Evolutionary conservation across 2,797 vertebrate species (phyloP), one percentile per base, ranked within the genome.

Genomic region (Nyctibius grandis): DNA sequence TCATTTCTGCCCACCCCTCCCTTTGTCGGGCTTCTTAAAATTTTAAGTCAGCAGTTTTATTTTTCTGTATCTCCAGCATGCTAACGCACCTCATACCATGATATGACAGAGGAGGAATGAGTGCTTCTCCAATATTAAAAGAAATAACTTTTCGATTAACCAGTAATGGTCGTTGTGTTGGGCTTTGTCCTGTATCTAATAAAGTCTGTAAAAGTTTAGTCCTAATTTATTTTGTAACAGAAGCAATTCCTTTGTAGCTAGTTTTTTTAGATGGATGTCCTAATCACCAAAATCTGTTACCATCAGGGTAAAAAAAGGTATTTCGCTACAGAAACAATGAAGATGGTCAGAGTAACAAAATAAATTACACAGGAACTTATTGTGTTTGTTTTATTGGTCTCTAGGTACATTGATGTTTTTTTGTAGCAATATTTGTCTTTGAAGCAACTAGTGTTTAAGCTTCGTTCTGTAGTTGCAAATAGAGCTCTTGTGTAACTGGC

Each of bases 401-500:
- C 26, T 42, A 68, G 25, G 14, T 84, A 26, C 36, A 59, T 1
- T 38, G 21, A 42, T 25, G 29, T 23, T 50, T 29, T 81, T 59
- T 26, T 69, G 11, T 47, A 18, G 33, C 26, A 28, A 4, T 83
- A 5, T 84, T 87, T 91, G 63, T 85, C 26, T 70, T 93, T 85
- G 53, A 86, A 89, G 77, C 75, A 91, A 94, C 19, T 45, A 47
- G 57, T 54, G 8, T 89, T 79, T 85, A 78, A 78, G 40, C 61
- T 91, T 57, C 6, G 2, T 91, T 84, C 7, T 86, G 16, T 17
- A 38, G 59, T 12, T 93, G 68, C 84, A 94, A 91, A 92, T 77
- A 77, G 88, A 96, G 53, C 40, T 93, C 76, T 84, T 95, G 95
- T 85, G 68, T 90, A 95, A 93, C 64, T 92, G 81, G 44, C 87